Evolutionary conservation across 1,140 invertebrate genomes (phyloP), one percentile per base, ranked within the genome.

Genomic region (Leptopilina boulardi): DNA sequence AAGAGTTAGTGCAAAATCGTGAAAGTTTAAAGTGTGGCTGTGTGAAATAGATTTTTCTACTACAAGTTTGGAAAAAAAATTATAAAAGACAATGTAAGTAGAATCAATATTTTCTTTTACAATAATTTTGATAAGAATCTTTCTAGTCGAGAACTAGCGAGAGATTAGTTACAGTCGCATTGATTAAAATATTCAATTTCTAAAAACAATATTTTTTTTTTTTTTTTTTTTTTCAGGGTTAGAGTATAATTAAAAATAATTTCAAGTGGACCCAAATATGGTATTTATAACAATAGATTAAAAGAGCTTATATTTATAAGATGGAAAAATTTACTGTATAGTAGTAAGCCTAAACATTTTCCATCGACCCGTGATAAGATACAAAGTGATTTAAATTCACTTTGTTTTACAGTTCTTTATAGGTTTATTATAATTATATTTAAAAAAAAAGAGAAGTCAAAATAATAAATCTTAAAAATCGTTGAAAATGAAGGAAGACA

Each of bases 341-440:
- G 6, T 18, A 18, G n/a, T 51, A 51, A 18, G 5, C n/a, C 47
- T 51, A 51, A 51, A 51, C 47, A 51, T 51, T 51, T 51, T 51
- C 47, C 47, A 51, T 51, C 47, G 47, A 51, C 47, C 47, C 47
- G 47, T 51, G 15, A 51, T 51, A 51, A 51, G 47, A 51, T 51
- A n/a, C 47, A 51, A 47, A 47, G 42, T 47, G 42, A 15, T 47
- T 15, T 10, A 47, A 47, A 9, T 47, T 47, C 42, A 15, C 42
- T 47, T 47, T 47, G 42, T 3, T 47, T 47, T 47, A 47, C n/a
- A 47, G n/a, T 47, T 47, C 42, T 47, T n/a, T 9, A 47, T 2
- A 44, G n/a, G 15, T n/a, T 47, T 47, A 13, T 47, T 47, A 15
- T 47, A 38, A 38, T 38, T 8, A 8, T 8, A 38, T 3, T 2